Conservation (phyloP, 92 coral and sea anemone species). For the Micromussa lordhowensis region DNA sequence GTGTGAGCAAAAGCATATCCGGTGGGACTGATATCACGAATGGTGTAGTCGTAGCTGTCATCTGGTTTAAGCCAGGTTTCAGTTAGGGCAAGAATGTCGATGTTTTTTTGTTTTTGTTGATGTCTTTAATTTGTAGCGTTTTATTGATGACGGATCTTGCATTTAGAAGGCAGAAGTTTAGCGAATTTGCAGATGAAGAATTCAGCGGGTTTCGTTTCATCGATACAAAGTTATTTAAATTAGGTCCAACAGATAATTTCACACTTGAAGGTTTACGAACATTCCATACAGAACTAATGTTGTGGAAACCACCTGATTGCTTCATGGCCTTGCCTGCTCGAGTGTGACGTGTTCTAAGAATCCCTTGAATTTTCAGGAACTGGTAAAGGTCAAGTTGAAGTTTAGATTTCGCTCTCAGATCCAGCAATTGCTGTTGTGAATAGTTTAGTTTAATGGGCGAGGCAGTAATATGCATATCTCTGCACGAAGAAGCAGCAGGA, state of each 20-base stretch:
- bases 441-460: not conserved
- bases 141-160: constrained; percentile 33
- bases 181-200: not conserved
- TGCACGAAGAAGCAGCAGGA: not conserved
- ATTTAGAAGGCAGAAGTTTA: not conserved
- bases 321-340: not conserved
- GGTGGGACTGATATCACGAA: constrained; percentile 30
- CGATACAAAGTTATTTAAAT: not conserved
- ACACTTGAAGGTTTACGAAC: not conserved
- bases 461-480: not conserved
- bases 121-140: constrained; percentile 37
- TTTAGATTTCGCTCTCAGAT: too few relatives aligned
- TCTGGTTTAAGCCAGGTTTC: constrained; percentile 49
- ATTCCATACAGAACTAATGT: not conserved
- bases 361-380: not conserved
- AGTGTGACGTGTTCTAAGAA: not conserved
- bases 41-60: constrained; percentile 9
- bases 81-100: constrained; percentile 44
- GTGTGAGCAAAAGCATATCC: constrained; percentile 36
- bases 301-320: not conserved
- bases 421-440: not conserved
- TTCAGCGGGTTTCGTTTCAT: not conserved
- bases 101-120: constrained; percentile 37
- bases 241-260: not conserved
- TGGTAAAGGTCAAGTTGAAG: not conserved